These are phyloP conservation scores for Paraplagusia blochii DNA, from an alignment of 2,113 vertebrate genomes.

Conservation along the genomic window DNA sequence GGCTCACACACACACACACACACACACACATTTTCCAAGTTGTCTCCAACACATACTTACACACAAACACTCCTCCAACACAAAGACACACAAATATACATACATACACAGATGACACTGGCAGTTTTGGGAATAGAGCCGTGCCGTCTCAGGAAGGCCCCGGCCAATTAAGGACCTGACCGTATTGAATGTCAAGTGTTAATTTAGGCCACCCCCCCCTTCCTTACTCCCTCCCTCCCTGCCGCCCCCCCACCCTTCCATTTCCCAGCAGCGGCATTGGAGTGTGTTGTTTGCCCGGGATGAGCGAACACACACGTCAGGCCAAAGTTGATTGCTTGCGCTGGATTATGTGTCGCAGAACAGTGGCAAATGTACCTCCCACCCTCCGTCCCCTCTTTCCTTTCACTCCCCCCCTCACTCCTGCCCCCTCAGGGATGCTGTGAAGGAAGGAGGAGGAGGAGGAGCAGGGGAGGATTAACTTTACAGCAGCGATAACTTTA, in stretches of 20 bases:
- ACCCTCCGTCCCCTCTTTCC: no score
- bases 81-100: conserved; percentile 25
- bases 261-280: conserved; percentile 59
- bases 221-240: conserved; percentile 76
- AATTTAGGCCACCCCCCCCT: conserved; percentile 93
- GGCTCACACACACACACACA: conserved; percentile 38
- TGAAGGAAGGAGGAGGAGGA: conserved; percentile 69
- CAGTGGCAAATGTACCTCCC: conserved; percentile 95
- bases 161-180: conserved; percentile 99
- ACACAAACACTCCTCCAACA: conserved; percentile 44
- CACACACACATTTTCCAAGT: conserved; percentile 49
- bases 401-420: conserved; percentile 82
- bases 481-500: conserved; percentile 82
- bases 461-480: conserved; percentile 83
- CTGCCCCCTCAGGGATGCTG: conserved; percentile 63
- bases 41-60: conserved; percentile 58
- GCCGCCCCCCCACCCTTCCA: conserved; percentile 44
- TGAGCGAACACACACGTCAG: conserved; percentile 98
- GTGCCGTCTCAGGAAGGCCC: conserved; percentile 99
- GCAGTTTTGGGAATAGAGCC: conserved; percentile 99
- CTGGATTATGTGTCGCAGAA: conserved; percentile 96
- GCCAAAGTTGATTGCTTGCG: conserved; percentile 97
- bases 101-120: conserved; percentile 66
- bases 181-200: conserved; percentile 99
- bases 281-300: conserved; percentile 77